Evolutionary conservation across 2,113 vertebrate species (phyloP), one percentile per base, ranked within the genome.

Genomic region (Lontra canadensis): DNA sequence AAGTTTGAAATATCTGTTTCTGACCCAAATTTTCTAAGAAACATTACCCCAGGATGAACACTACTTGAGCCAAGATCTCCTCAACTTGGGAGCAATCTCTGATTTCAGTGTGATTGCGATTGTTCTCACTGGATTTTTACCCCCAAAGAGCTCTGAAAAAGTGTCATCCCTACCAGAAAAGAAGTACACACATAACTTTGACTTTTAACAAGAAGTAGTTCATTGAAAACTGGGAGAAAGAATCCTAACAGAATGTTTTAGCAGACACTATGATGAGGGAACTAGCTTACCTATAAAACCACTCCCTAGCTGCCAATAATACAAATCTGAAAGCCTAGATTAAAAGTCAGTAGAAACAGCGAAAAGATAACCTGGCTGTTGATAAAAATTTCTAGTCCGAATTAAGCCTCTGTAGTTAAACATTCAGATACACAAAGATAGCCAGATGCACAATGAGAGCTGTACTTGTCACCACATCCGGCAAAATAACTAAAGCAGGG

Each of bases 401-500:
- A 89, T 79, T 39, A 92, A 95, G 69, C 29, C 83, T 94, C 79
- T 73, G 42, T 67, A 89, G 42, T 65, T 92, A 83, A 91, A 96
- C 78, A 81, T 67, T 88, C 94, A 96, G 52, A n/a, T 71, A 26
- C 67, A 83, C 80, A 71, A 96, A 26, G 78, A 76, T 1, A 6
- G 93, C 95, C 93, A 93, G 91, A 93, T 21, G 84, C 85, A 69
- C 69, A 21, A 52, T 59, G n/a, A 71, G 87, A 49, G 42, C 80
- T 85, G 79, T 96, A 90, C 97, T 81, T 67, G 44, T 78, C 88
- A 69, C 71, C 82, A 90, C 81, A 94, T 94, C 92, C 10, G 20
- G 94, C 93, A 92, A 88, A 29, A 49, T 80, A 74, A 73, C 69
- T 55, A 39, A 25, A 83, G 55, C 39, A 81, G 49, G 31, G 69